Evolutionary conservation across 2,113 vertebrate genomes (phyloP).

Genomic region (crab-eating macaque (Macaca fascicularis)): T2T-MFA8v1.1 NC_088389.1:98478501-98479000

Average conservation of each 20-base stretch:
- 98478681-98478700: neutral
- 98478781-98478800: neutral
- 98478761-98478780: neutral
- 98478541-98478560: neutral
- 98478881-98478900: neutral
- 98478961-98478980: neutral
- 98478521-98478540: neutral
- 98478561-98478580: neutral
- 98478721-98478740: neutral
- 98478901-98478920: neutral
- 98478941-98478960: neutral
- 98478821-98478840: neutral
- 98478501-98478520: neutral
- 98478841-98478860: neutral
- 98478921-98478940: neutral
- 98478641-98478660: neutral
- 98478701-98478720: neutral
- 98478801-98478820: neutral
- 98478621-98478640: neutral
- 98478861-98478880: too few relatives aligned
- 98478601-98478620: neutral
- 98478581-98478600: neutral
- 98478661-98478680: rapidly evolving
- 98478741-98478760: neutral
- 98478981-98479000: rapidly evolving